phyloP scores from a whole-genome alignment of 1,140 invertebrate species.

The Agrypnia vestita region DNA sequence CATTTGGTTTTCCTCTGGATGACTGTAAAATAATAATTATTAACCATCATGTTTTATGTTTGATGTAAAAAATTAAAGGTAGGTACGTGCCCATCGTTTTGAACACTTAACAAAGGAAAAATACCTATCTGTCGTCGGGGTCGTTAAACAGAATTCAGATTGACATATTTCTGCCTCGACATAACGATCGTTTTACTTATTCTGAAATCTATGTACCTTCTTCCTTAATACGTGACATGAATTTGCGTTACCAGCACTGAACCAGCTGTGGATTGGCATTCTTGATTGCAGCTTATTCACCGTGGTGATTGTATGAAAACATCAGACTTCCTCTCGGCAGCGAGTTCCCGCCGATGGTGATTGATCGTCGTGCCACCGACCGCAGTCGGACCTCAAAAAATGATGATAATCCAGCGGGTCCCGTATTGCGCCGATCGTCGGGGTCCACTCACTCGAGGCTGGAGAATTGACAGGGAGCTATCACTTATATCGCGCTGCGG shows the following conservation, averaged over 20 bases:
- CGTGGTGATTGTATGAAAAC: constrained; percentile 10
- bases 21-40: too few species aligned
- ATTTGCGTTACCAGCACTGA: background rate
- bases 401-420: constrained; percentile 8
- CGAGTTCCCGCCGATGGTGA: constrained; percentile 20
- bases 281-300: constrained; percentile 28
- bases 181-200: too few species aligned
- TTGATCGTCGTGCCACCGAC: constrained; percentile 27
- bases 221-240: too few species aligned
- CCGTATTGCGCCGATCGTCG: constrained; percentile 9
- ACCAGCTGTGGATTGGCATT: background rate
- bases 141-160: too few species aligned
- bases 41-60: too few species aligned
- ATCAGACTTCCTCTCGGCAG: background rate
- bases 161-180: too few species aligned
- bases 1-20: too few species aligned
- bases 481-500: constrained; percentile 22
- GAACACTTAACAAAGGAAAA: too few species aligned
- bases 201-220: too few species aligned
- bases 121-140: too few species aligned
- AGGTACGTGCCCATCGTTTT: too few species aligned
- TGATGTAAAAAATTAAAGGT: too few species aligned
- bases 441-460: background rate
- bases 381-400: constrained; percentile 30
- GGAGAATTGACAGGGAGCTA: constrained; percentile 31